Percentiles rank a stretch among this genome's conserved stretches.
Conservation (phyloP, 2,797 vertebrate genomes). For the Spinus olivaceus region DNA sequence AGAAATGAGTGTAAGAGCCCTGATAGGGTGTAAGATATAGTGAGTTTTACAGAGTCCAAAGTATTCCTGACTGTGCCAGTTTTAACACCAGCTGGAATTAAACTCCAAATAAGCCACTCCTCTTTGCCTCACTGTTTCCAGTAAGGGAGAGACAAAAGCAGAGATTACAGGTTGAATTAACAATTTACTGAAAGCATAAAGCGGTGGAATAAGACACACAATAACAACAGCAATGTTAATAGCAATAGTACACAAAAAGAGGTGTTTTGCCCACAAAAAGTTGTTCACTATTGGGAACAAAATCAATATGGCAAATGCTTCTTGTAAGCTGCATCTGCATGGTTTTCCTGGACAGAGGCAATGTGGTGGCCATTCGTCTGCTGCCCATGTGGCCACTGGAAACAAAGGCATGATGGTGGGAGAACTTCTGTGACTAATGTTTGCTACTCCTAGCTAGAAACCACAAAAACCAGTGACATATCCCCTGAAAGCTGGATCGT, state of each 20-base stretch:
- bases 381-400: neutral
- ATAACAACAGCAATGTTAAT: neutral
- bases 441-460: neutral
- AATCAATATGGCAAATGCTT: neutral
- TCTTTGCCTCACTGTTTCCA: rapidly evolving
- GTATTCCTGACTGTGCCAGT: neutral
- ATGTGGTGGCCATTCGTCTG: rapidly evolving
- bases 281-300: neutral
- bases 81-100: neutral
- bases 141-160: neutral
- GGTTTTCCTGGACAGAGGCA: neutral
- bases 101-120: neutral
- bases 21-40: neutral
- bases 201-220: neutral
- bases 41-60: neutral
- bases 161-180: neutral
- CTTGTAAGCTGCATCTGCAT: neutral
- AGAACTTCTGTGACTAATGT: neutral
- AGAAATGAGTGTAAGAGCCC: neutral
- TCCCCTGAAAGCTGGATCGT: rapidly evolving
- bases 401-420: neutral
- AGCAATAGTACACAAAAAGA: neutral
- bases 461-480: neutral
- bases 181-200: neutral
- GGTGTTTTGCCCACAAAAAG: neutral